Conservation (phyloP, 1,140 invertebrate species). For the Saccostrea cuccullata region DNA sequence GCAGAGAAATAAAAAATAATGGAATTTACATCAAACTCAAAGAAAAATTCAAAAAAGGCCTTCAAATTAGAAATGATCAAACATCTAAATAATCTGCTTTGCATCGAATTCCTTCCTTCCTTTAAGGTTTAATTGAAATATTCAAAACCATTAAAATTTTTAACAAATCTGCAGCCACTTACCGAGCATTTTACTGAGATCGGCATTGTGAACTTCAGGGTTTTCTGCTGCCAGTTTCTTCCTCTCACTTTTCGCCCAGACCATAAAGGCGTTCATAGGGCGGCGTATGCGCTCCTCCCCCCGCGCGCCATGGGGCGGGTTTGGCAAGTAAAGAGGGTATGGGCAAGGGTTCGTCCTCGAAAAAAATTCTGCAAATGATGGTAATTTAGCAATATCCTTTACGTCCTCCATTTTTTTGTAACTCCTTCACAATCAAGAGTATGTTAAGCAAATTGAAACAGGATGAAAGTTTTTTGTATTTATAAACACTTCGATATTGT, state of each 20-base stretch:
- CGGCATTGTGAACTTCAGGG: conserved; percentile 99
- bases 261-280: conserved; percentile 79
- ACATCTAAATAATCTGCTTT: too few relatives aligned
- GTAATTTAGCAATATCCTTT: background rate
- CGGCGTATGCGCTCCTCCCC: conserved; percentile 68
- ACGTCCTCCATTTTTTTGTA: background rate
- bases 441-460: background rate
- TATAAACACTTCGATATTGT: conserved; percentile 20
- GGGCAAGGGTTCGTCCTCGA: background rate
- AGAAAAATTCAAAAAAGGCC: too few relatives aligned
- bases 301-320: background rate
- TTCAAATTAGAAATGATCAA: too few relatives aligned
- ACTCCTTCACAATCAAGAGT: background rate
- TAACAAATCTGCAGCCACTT: conserved; percentile 46
- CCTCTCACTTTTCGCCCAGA: conserved; percentile 88
- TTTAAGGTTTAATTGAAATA: too few relatives aligned
- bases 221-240: conserved; percentile 98
- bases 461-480: background rate
- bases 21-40: too few relatives aligned
- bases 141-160: too few relatives aligned
- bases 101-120: too few relatives aligned
- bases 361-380: background rate
- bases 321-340: background rate
- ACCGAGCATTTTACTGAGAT: conserved; percentile 99
- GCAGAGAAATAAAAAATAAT: too few relatives aligned